phyloP scores from a whole-genome alignment of 2,113 vertebrate species.

The Hyperopisus bebe region DNA sequence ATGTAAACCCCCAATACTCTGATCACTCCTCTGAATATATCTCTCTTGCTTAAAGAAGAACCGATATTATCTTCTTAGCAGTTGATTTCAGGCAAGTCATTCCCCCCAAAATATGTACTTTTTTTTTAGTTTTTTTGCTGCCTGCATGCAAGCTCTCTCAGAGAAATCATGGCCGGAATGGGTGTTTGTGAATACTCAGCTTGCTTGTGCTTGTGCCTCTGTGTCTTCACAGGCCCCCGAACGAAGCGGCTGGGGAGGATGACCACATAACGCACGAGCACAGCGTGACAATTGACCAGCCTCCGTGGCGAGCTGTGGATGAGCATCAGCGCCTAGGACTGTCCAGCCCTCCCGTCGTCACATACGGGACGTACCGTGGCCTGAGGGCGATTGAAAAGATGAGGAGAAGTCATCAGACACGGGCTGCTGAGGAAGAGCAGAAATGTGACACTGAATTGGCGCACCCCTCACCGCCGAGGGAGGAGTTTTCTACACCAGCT shows the following conservation, averaged over 20 bases:
- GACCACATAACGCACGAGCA: not conserved
- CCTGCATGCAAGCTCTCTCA: not conserved
- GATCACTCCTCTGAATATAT: not conserved
- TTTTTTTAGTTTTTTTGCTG: not conserved
- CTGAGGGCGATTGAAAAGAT: constrained; percentile 32
- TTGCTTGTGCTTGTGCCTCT: not conserved
- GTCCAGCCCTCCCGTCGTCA: constrained; percentile 39
- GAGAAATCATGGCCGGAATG: not conserved
- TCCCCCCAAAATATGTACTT: not conserved
- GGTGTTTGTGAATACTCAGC: not conserved
- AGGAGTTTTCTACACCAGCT: not conserved
- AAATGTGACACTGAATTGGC: not conserved
- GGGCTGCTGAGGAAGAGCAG: constrained; percentile 27
- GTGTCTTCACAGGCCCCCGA: not conserved
- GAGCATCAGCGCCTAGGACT: constrained; percentile 29
- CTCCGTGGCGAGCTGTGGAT: not conserved
- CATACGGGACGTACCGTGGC: constrained; percentile 41
- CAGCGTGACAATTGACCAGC: no score
- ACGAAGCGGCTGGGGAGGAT: not conserved
- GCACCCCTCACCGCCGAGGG: not conserved
- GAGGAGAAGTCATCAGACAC: constrained; percentile 30
- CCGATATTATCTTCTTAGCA: not conserved
- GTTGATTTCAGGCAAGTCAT: no score
- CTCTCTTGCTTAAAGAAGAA: not conserved
- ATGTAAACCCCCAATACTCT: not conserved